Conservation (phyloP, 1,140 invertebrate species). For the Trypoxylus dichotomus region DNA sequence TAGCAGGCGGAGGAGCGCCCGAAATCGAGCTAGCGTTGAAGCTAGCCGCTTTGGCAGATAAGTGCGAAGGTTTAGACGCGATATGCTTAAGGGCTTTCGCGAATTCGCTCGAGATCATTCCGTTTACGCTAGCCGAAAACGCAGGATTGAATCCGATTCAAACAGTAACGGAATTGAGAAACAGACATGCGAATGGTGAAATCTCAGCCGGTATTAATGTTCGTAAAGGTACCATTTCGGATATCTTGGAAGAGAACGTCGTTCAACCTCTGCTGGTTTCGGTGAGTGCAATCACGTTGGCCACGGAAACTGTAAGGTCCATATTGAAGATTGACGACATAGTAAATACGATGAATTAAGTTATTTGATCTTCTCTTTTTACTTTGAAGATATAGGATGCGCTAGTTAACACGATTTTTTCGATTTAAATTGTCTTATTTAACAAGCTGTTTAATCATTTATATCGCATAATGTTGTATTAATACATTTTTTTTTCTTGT, state of each 20-base stretch:
- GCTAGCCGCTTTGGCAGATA: slow-evolving; percentile 80
- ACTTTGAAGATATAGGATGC: background rate
- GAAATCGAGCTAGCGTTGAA: slow-evolving; percentile 92
- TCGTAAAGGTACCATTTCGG: slow-evolving; percentile 91
- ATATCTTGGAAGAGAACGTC: slow-evolving; percentile 97
- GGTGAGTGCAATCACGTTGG: slow-evolving; percentile 88
- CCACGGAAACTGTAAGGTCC: slow-evolving; percentile 95
- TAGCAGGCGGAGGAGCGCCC: slow-evolving; percentile 95
- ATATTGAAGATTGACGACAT: slow-evolving; percentile 99
- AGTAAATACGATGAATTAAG: slow-evolving; percentile 59
- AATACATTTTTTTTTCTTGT: no score
- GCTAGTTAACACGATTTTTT: background rate
- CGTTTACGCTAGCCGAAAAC: slow-evolving; percentile 98
- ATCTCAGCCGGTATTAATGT: slow-evolving; percentile 94
- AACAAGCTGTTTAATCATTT: background rate
- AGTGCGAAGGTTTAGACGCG: slow-evolving; percentile 87
- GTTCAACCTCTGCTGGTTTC: slow-evolving; percentile 96
- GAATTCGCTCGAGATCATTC: slow-evolving; percentile 95
- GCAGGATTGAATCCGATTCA: slow-evolving; percentile 97
- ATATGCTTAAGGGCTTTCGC: slow-evolving; percentile 95
- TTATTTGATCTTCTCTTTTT: background rate
- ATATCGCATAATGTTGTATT: no score
- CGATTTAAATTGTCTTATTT: background rate
- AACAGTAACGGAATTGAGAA: slow-evolving; percentile 96
- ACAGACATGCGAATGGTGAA: slow-evolving; percentile 86